Percentiles rank a stretch among this genome's conserved stretches.
Conservation (phyloP, 2,888 invertebrate genomes). For the Rotaria sp. region DNA sequence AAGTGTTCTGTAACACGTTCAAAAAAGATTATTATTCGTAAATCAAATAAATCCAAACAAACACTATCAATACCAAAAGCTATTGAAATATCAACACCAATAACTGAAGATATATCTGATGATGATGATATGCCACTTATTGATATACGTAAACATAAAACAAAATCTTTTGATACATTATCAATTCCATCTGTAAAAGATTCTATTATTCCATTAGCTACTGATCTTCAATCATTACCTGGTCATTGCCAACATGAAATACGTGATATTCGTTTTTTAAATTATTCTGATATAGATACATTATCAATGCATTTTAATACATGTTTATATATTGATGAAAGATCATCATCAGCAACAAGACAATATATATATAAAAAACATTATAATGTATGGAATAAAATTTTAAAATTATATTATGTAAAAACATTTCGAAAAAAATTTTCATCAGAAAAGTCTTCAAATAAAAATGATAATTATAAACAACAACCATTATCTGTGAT, state of each 20-base stretch:
- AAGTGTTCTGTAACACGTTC: neutral
- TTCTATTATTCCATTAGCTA: neutral
- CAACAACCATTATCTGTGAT: neutral
- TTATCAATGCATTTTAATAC: neutral
- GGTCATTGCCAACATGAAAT: neutral
- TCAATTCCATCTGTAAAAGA: neutral
- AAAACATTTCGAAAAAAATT: neutral
- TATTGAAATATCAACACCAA: neutral
- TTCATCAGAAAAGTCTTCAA: neutral
- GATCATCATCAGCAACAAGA: neutral
- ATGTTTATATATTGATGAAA: neutral
- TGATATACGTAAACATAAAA: neutral
- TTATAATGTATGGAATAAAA: neutral
- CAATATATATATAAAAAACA: neutral
- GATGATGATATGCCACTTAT: neutral
- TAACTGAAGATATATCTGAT: neutral
- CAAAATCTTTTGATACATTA: neutral
- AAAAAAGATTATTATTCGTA: neutral
- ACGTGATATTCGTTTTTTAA: neutral
- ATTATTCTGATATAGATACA: neutral
- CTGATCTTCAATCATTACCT: neutral
- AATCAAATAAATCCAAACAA: neutral
- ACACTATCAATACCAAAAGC: neutral
- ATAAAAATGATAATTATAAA: neutral
- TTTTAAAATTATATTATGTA: neutral